phyloP scores from a whole-genome alignment of 2,797 vertebrate genomes.

The Lepidocolaptes lacrymiger region DNA sequence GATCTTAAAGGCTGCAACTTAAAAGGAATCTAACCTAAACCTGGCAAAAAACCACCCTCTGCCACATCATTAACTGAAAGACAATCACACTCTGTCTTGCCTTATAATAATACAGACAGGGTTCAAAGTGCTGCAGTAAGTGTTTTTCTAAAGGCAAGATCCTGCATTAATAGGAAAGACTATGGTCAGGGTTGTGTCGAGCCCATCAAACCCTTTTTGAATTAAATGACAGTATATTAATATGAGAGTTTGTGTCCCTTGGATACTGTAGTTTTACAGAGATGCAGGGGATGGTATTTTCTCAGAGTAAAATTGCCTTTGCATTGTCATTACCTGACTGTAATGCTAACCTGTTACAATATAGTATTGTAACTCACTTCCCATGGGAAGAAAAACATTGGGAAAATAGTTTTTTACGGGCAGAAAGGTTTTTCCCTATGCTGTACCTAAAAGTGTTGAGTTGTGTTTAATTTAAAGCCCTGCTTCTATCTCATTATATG shows the following conservation, averaged over 20 bases:
- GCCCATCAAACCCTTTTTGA: not conserved
- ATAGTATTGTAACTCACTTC: not conserved
- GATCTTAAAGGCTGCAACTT: constrained; percentile 51
- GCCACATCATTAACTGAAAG: constrained; percentile 57
- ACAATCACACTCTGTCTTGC: constrained; percentile 38
- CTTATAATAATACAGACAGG: constrained; percentile 42
- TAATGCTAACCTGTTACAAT: not conserved
- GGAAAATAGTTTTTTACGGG: not conserved
- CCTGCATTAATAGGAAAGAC: not conserved
- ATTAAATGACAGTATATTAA: not conserved
- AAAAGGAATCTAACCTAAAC: constrained; percentile 20
- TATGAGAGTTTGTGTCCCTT: not conserved
- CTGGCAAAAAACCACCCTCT: constrained; percentile 35
- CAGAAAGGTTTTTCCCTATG: not conserved
- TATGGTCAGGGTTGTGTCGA: not conserved
- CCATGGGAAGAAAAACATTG: not conserved
- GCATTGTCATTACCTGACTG: not conserved
- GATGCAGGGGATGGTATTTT: not conserved
- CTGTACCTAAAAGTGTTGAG: not conserved
- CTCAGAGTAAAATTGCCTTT: not conserved
- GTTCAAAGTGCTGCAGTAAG: constrained; percentile 31
- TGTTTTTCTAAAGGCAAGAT: constrained; percentile 19
- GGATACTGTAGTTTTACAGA: not conserved
- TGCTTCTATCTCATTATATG: not conserved
- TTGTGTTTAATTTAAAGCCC: not conserved